These are phyloP conservation scores for Lynx canadensis DNA, from an alignment of 2,113 vertebrate species.

Conservation along the genomic window DNA sequence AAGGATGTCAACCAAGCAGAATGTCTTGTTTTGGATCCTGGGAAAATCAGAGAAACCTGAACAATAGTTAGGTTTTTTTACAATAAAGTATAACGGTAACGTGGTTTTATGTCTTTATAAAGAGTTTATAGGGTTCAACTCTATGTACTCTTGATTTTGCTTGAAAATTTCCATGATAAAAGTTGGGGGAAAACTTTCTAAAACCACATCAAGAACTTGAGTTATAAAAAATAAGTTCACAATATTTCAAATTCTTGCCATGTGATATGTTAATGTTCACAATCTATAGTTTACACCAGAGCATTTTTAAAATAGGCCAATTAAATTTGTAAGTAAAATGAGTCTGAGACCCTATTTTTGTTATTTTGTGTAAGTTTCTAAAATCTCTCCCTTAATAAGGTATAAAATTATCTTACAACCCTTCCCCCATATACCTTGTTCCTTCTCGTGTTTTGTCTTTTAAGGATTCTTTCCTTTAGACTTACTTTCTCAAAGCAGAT, in stretches of 20 bases:
- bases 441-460: constrained; percentile 1
- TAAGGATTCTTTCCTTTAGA: background rate
- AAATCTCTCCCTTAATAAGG: constrained; percentile 12
- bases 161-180: background rate
- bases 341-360: background rate
- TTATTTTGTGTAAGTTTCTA: constrained; percentile 5
- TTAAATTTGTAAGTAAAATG: constrained; percentile 44
- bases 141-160: background rate
- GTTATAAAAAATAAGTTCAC: background rate
- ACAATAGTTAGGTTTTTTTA: background rate
- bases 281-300: constrained; percentile 6
- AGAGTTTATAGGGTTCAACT: constrained; percentile 2
- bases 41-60: constrained; percentile 9
- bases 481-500: constrained; percentile 56
- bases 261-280: background rate
- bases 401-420: constrained; percentile 16
- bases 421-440: background rate
- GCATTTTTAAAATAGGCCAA: constrained; percentile 5
- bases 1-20: background rate
- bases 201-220: background rate
- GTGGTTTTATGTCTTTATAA: background rate
- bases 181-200: background rate
- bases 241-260: constrained; percentile 25
- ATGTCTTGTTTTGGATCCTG: background rate
- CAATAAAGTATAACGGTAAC: background rate